phyloP scores from a whole-genome alignment of 2,113 vertebrate species.

The Martes martes region DNA sequence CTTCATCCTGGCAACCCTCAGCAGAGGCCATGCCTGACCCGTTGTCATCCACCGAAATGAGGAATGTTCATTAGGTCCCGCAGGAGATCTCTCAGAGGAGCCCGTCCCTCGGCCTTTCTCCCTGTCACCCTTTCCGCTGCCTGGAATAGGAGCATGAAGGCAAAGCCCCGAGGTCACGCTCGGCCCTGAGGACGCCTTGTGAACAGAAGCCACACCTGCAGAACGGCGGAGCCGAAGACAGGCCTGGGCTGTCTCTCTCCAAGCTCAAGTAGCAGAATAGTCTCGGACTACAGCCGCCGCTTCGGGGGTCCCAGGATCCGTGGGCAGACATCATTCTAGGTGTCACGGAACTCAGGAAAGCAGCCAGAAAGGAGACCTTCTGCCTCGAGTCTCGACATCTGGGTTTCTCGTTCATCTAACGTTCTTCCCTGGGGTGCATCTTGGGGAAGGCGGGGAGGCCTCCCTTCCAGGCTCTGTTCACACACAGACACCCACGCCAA shows the following conservation, averaged over 20 bases:
- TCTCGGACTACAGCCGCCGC: accelerated
- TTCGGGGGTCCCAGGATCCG: accelerated
- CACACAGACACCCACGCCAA: not conserved
- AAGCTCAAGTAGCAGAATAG: not conserved
- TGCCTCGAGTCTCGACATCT: not conserved
- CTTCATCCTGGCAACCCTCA: not conserved
- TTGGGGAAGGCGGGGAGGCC: too few species aligned
- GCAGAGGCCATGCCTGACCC: not conserved
- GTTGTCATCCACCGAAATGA: not conserved
- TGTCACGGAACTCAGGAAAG: not conserved
- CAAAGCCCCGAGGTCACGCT: accelerated
- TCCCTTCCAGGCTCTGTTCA: accelerated
- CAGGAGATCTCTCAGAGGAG: not conserved
- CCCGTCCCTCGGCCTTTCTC: not conserved
- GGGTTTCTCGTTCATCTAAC: accelerated
- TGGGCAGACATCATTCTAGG: not conserved
- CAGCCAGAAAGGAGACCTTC: not conserved
- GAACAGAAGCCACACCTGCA: not conserved
- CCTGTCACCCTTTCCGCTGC: not conserved
- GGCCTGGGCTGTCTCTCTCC: not conserved
- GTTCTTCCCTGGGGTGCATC: not conserved
- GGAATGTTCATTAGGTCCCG: not conserved
- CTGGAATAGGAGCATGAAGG: not conserved
- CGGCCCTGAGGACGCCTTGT: not conserved
- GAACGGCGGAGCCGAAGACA: not conserved